phyloP scores from a whole-genome alignment of 2,113 vertebrate genomes.

The Aramus guarauna region DNA sequence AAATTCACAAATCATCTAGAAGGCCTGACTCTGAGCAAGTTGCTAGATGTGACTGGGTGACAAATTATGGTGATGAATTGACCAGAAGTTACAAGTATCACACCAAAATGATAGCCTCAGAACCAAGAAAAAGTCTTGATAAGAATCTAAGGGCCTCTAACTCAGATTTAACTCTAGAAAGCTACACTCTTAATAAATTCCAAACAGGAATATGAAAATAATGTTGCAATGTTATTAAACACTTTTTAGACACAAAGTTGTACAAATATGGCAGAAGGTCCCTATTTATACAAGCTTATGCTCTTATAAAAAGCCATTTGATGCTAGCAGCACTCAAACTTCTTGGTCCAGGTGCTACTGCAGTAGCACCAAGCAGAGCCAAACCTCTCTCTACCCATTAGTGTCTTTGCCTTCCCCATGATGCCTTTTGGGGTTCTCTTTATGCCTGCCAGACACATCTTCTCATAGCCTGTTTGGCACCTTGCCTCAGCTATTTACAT shows the following conservation, averaged over 20 bases:
- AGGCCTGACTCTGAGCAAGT: background rate
- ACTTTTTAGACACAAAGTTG: background rate
- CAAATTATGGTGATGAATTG: background rate
- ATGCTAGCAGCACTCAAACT: background rate
- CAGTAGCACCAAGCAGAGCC: background rate
- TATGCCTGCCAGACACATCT: background rate
- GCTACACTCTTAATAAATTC: background rate
- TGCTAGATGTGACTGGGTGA: background rate
- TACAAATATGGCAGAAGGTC: background rate
- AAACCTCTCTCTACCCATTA: background rate
- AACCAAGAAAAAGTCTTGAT: background rate
- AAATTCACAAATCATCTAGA: background rate
- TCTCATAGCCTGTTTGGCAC: background rate
- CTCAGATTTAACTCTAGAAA: background rate
- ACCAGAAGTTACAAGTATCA: background rate
- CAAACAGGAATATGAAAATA: background rate
- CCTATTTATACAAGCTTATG: rapidly evolving
- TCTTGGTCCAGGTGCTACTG: background rate
- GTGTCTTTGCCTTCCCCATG: background rate
- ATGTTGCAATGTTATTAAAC: background rate
- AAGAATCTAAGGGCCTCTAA: background rate
- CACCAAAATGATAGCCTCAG: background rate
- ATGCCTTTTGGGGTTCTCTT: background rate
- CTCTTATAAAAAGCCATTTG: background rate
- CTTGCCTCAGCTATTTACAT: background rate